phyloP scores from a whole-genome alignment of 1,140 invertebrate species.

The Geopemphigus sp. region DNA sequence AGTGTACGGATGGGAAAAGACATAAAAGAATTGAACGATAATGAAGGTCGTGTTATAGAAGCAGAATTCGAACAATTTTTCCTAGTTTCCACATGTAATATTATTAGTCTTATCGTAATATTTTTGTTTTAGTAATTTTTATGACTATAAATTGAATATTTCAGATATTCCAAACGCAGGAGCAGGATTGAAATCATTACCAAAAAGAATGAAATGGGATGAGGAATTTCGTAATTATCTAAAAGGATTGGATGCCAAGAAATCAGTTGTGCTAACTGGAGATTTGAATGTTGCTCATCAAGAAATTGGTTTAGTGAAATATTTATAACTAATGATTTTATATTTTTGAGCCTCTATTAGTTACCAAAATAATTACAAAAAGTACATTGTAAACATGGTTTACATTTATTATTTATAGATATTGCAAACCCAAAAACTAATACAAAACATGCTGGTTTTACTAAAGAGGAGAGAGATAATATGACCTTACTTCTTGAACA shows the following conservation, averaged over 20 bases:
- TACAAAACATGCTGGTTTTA: constrained; percentile 92
- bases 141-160: constrained; percentile 16
- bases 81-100: constrained; percentile 70
- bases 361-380: no score
- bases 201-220: constrained; percentile 90
- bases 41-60: constrained; percentile 90
- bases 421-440: constrained; percentile 93
- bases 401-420: constrained; percentile 63
- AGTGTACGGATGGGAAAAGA: constrained; percentile 81
- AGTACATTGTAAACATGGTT: constrained; percentile 43
- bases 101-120: no score
- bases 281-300: constrained; percentile 97
- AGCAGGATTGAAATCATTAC: constrained; percentile 76
- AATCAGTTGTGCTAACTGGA: constrained; percentile 92
- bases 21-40: constrained; percentile 66
- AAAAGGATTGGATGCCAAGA: constrained; percentile 78
- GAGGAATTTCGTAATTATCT: constrained; percentile 74
- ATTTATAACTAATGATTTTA: constrained; percentile 1
- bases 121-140: neutral
- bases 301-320: constrained; percentile 73
- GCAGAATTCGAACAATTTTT: constrained; percentile 92
- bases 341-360: neutral
- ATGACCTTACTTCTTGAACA: constrained; percentile 79
- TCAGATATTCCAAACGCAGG: constrained; percentile 69
- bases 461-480: constrained; percentile 85